phyloP scores from a whole-genome alignment of 2,113 vertebrate genomes.

The Herpailurus yagouaroundi region DNA sequence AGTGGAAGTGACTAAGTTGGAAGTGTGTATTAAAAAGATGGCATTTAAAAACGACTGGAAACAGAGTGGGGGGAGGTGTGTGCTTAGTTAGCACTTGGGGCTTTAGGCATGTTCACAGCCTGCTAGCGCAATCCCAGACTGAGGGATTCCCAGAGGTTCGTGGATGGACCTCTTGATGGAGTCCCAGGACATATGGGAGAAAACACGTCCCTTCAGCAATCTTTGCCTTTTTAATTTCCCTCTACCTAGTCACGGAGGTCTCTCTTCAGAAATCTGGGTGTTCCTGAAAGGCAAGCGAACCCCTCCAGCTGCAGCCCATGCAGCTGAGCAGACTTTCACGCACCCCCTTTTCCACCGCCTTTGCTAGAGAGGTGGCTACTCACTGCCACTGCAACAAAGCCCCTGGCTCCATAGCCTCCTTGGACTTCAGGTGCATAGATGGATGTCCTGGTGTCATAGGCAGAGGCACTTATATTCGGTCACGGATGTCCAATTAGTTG shows the following conservation, averaged over 20 bases:
- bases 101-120: not conserved
- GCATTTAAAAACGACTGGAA: not conserved
- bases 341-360: not conserved
- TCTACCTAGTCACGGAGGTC: not conserved
- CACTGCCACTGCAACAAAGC: not conserved
- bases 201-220: not conserved
- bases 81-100: not conserved
- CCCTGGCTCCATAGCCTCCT: not conserved
- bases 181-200: not conserved
- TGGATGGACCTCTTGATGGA: not conserved
- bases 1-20: not conserved
- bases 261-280: not conserved
- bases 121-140: no score
- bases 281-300: not conserved
- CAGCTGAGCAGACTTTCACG: not conserved
- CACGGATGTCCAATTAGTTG: not conserved
- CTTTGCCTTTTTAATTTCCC: not conserved
- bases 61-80: not conserved
- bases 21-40: not conserved
- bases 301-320: not conserved
- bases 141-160: not conserved
- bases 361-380: accelerated
- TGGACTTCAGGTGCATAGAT: not conserved
- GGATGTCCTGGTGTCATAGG: not conserved
- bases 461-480: not conserved